A percentile compares a stretch with the other conserved stretches of the same genome.
Conservation (phyloP, 2,888 invertebrate species). For the Thysanoteuthis rhombus region DNA sequence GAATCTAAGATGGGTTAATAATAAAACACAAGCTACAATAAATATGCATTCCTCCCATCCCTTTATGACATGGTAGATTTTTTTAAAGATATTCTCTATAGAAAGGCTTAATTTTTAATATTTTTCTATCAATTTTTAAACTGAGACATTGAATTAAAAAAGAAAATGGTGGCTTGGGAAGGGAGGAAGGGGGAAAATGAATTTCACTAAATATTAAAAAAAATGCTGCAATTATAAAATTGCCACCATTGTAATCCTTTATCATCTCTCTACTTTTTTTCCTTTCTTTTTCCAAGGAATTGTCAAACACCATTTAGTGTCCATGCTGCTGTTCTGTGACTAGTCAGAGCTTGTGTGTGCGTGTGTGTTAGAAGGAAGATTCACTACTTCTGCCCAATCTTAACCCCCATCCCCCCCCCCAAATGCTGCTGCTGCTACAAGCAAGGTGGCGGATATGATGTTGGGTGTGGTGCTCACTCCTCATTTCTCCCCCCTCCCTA, state of each 20-base stretch:
- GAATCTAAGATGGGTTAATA: background rate
- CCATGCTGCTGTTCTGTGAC: background rate
- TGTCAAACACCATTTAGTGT: background rate
- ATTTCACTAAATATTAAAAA: background rate
- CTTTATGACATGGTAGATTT: background rate
- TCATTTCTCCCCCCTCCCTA: slow-evolving; percentile 27
- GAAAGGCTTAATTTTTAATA: background rate
- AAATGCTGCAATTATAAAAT: background rate
- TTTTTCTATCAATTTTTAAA: background rate
- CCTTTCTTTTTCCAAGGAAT: background rate
- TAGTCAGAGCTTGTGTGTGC: too few relatives aligned
- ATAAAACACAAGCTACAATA: too few relatives aligned
- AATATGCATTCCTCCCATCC: too few relatives aligned
- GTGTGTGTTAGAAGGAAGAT: background rate
- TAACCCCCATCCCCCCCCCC: background rate
- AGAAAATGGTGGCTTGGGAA: background rate
- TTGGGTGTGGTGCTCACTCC: slow-evolving; percentile 20
- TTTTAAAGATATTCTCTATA: background rate
- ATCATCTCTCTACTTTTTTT: background rate
- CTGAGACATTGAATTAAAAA: background rate
- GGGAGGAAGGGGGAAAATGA: background rate
- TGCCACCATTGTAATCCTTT: background rate
- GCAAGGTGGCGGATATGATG: background rate
- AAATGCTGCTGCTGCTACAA: background rate
- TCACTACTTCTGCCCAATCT: background rate